Base-by-base conservation (phyloP, 2,797 vertebrate species). In the Artibeus jamaicensis region DNA sequence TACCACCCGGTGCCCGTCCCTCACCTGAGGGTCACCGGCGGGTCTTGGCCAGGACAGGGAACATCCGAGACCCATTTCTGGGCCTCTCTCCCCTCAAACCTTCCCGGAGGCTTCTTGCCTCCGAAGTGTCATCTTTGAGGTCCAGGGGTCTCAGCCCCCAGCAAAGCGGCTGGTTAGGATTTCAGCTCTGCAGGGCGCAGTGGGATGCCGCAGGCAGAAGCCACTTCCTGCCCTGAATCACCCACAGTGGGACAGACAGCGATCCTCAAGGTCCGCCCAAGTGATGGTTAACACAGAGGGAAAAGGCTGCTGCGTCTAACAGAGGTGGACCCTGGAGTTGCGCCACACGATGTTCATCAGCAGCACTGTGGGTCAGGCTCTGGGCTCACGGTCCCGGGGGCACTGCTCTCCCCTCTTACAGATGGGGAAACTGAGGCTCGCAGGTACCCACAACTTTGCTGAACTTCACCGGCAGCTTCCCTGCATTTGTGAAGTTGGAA, bases 261-360 rank as follows among this genome's bases (percentile, higher is more conserved):
- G 21, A 62, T 12, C 26, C 34, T 74, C 83, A 6, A 0, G 14
- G 50, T 37, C 21, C 50, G 74, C 57, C 48, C 2, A 0, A 34
- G 32, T 0, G 15, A 46, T 11, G 82, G 42, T 6, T 3, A n/a
- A 4, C 10, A 7, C 19, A 1, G 7, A 24, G 57, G 59, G 48
- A 79, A 86, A 26, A 53, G 0, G 2, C 21, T 8, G 2, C 26
- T 8, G 37, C 11, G 1, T n/a, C 67, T 1, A 6, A 24, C 2
- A 12, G 91, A 68, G 92, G 55, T 29, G 0, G 32, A 32, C 89
- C 18, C n/a, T 0, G 42, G 70, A 62, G 53, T 70, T 15, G 11
- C 0, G 19, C 37, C n/a, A n/a, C n/a, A n/a, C n/a, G n/a, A 53
- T 0, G 0, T 18, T 8, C 4, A 15, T 7, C n/a, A 32, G 39